phyloP scores from a whole-genome alignment of 1,140 invertebrate genomes.

The Cyrtorhinus lividipennis region DNA sequence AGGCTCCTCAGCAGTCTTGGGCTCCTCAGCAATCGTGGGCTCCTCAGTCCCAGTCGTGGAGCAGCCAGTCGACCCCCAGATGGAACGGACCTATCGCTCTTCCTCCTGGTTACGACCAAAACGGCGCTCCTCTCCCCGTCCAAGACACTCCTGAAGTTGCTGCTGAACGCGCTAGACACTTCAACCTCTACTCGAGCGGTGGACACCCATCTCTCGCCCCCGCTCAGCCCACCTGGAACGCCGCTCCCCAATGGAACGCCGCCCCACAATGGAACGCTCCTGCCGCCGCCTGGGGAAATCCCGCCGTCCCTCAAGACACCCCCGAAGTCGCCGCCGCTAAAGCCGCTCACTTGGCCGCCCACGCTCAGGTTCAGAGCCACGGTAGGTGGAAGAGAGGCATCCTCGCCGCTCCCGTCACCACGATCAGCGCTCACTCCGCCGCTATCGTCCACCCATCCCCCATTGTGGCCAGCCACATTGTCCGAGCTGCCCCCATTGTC shows the following conservation, averaged over 20 bases:
- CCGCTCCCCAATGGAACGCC: conserved; percentile 19
- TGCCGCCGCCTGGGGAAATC: conserved; percentile 7
- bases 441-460: conserved; percentile 30
- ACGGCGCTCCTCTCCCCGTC: conserved; percentile 27
- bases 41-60: neutral
- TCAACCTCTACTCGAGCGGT: conserved; percentile 13
- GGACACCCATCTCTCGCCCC: conserved; percentile 17
- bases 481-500: conserved; percentile 29
- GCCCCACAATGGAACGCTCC: conserved; percentile 17
- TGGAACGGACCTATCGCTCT: conserved; percentile 34
- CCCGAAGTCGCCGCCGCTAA: conserved; percentile 42
- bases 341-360: conserved; percentile 39
- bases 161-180: conserved; percentile 24
- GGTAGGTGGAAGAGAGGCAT: conserved; percentile 33
- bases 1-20: neutral
- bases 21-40: neutral
- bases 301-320: conserved; percentile 36
- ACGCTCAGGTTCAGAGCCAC: conserved; percentile 33
- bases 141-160: conserved; percentile 25
- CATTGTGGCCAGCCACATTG: conserved; percentile 34
- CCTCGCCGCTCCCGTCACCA: conserved; percentile 35
- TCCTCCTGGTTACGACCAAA: conserved; percentile 32
- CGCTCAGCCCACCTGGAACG: conserved; percentile 27
- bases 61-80: conserved; percentile 34
- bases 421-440: conserved; percentile 35